Evolutionary conservation across 2,888 invertebrate genomes (phyloP).

Genomic region (Aelia acuminata): DNA sequence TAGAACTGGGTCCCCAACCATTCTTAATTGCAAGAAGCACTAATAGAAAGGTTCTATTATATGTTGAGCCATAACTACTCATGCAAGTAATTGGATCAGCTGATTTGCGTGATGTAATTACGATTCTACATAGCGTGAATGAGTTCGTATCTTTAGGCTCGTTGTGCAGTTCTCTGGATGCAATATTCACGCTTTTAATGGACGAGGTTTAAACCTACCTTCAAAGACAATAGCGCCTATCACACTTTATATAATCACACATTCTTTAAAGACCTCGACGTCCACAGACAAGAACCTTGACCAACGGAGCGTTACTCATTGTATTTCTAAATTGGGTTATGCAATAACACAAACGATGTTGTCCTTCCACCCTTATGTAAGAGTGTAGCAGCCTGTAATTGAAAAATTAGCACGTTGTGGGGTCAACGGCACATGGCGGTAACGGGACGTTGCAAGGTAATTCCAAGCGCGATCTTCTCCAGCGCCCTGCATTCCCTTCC

Average conservation of each 20-base stretch:
- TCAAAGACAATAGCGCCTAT: background rate
- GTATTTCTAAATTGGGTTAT: background rate
- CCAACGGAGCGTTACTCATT: slow-evolving; percentile 15
- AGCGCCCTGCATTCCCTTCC: background rate
- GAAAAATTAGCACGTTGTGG: background rate
- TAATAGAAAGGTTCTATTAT: background rate
- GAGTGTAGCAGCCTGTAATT: background rate
- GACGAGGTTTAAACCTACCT: background rate
- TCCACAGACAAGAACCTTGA: background rate
- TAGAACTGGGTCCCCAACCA: background rate
- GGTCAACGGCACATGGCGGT: background rate
- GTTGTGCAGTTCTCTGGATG: background rate
- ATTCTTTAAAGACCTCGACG: background rate
- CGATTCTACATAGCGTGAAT: background rate
- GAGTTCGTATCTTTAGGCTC: background rate
- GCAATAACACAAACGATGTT: background rate
- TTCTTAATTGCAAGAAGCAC: background rate
- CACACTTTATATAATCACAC: background rate
- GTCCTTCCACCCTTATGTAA: background rate
- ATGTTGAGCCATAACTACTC: background rate
- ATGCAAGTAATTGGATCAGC: background rate
- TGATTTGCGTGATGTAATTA: background rate
- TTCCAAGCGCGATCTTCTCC: background rate
- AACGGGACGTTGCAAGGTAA: background rate
- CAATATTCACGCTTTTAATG: background rate